Evolutionary conservation across 2,797 vertebrate species (phyloP).

Genomic region (Eidolon dupreanum): DNA sequence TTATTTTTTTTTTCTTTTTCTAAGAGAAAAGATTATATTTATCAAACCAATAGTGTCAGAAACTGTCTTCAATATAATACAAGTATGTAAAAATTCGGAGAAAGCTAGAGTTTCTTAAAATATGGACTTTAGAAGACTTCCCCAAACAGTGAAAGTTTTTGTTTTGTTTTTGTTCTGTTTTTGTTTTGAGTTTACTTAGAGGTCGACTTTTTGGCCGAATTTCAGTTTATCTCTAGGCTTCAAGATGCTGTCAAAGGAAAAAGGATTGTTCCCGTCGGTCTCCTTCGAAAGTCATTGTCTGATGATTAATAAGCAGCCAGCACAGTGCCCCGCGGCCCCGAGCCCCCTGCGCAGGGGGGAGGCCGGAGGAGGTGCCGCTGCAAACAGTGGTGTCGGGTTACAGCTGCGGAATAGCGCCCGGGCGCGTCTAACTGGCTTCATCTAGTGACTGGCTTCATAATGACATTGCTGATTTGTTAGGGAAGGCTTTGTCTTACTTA

Average conservation of each 20-base stretch:
- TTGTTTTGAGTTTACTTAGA: neutral
- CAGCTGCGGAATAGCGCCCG: conserved; percentile 94
- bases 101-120: conserved; percentile 41
- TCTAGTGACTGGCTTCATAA: conserved; percentile 87
- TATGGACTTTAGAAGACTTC: conserved; percentile 44
- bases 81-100: conserved; percentile 67
- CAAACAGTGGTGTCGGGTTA: conserved; percentile 95
- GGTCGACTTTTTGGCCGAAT: conserved; percentile 30
- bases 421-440: conserved; percentile 84
- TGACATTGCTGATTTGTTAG: conserved; percentile 86
- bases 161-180: neutral
- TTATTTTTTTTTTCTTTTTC: conserved; percentile 72
- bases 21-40: conserved; percentile 63
- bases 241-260: conserved; percentile 59
- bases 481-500: conserved; percentile 85
- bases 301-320: conserved; percentile 83
- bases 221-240: conserved; percentile 23
- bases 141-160: neutral
- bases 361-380: conserved; percentile 87
- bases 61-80: conserved; percentile 75
- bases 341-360: conserved; percentile 90
- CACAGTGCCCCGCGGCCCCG: conserved; percentile 89
- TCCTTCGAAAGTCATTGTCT: conserved; percentile 76
- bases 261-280: conserved; percentile 58
- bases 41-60: conserved; percentile 76